Conservation (phyloP, 2,797 vertebrate species). For the Poliocrania exsul region DNA sequence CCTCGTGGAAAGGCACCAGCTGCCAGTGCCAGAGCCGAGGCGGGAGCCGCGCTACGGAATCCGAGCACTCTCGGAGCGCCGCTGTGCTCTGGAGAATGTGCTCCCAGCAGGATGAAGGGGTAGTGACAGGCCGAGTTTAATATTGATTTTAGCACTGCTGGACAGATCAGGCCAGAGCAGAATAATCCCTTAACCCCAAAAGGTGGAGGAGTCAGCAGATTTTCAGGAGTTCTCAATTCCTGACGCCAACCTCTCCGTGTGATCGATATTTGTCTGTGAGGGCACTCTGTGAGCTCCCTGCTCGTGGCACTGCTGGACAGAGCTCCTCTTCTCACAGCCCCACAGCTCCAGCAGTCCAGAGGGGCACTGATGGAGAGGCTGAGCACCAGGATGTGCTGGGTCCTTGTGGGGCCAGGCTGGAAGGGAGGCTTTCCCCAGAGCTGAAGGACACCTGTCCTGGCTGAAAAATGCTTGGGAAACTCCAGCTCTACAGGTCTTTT, state of each 20-base stretch:
- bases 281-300: not conserved
- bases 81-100: not conserved
- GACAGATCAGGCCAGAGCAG: not conserved
- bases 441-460: not conserved
- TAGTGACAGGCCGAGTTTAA: not conserved
- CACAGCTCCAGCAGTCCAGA: not conserved
- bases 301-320: not conserved
- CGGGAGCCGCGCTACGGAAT: not conserved
- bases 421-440: not conserved
- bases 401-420: not conserved
- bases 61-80: not conserved
- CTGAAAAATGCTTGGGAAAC: constrained; percentile 54
- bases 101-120: not conserved
- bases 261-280: not conserved
- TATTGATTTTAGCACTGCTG: not conserved
- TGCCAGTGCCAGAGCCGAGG: not conserved
- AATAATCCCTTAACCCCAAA: not conserved
- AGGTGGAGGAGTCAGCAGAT: not conserved
- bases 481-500: not conserved
- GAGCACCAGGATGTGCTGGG: not conserved
- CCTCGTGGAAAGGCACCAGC: constrained; percentile 32
- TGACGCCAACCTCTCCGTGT: not conserved
- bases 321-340: not conserved
- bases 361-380: not conserved
- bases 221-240: not conserved